Evolutionary conservation across 2,888 invertebrate species (phyloP), one percentile per base, ranked within the genome.

Genomic region (Oscheius myriophilus): DNA sequence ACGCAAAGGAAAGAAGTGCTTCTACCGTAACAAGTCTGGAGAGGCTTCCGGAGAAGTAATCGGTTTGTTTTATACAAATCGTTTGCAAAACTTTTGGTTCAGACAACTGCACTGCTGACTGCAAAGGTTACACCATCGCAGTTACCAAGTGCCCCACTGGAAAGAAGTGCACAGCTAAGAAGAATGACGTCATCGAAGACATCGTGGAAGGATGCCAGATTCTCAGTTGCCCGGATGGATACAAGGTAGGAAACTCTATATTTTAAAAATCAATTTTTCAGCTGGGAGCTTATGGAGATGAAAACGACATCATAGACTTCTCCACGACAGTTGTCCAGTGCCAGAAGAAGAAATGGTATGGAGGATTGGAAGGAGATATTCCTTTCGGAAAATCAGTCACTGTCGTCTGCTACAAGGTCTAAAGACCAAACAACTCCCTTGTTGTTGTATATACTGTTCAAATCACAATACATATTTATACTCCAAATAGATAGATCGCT

Each of bases 1-100:
- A 57, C 26, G 57, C n/a, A 57, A 57, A 21, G 57, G 57, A 18
- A 57, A 57, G n/a, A 39, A 42, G 41, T 57, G 57, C 42, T 57
- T 57, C 42, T 39, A 42, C 39, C 41, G 57, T 41, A 57, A 57
- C 39, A 57, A 57, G 42, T 57, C 57, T 18, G 41, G 41, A 41
- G 57, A 26, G n/a, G 9, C 53, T 41, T 57, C 57, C 21, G 57
- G 42, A 25, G 57, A 57, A 57, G 57, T 57, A 11, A 42, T 57
- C 18, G 57, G 57, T 57, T 41, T 3, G 57, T 41, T 18, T 21
- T 6, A 23, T 25, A 25, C n/a, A 33, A 26, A 6, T 3, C 14
- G 9, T 1, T 33, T 16, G 26, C 12, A 12, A 25, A 11, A n/a
- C 1, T 12, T 16, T 26, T 25, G 0, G 23, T 54, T 21, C 26